Evolutionary conservation across 2,888 invertebrate genomes (phyloP), one percentile per base, ranked within the genome.

Genomic region (Nasonovia ribisnigri): DNA sequence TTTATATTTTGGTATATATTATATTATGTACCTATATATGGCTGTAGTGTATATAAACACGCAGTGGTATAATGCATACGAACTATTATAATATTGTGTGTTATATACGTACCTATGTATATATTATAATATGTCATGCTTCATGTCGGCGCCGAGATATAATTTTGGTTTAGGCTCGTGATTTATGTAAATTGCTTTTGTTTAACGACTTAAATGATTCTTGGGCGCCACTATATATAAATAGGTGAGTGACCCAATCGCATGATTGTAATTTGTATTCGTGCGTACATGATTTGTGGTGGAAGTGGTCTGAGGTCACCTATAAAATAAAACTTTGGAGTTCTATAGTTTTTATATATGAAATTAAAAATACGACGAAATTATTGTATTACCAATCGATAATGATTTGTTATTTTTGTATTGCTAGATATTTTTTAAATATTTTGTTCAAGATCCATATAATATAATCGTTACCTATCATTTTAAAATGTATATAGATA

Each of bases 121-220:
- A 48, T 36, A 90, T 48, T 77, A 77, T 36, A 77, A 77, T 36
- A 77, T 77, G 77, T 77, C 36, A 36, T 77, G 77, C 8, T 77
- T 13, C 20, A 77, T 77, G 42, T 84, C 84, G 54, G n/a, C 89
- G n/a, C 89, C 46, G n/a, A 54, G 91, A 51, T 77, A 57, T 54
- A 29, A 90, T 84, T 91, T 54, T 11, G 84, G 84, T 43, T 36
- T 86, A 46, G 46, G 86, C 57, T 46, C n/a, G 91, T 92, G 46
- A 92, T 86, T 92, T 92, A 84, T 84, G 91, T 54, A 86, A 92
- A 92, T 92, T 46, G 46, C n/a, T 86, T 92, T 92, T 60, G 46
- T 86, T 60, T 36, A 16, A 46, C 46, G 60, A 26, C 42, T 91
- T 86, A 91, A 91, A 91, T 57, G 86, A 24, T 92, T 92, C 92